These are phyloP conservation scores for Dendrolimus punctatus DNA, from an alignment of 1,140 invertebrate genomes.

Conservation along the genomic window DNA sequence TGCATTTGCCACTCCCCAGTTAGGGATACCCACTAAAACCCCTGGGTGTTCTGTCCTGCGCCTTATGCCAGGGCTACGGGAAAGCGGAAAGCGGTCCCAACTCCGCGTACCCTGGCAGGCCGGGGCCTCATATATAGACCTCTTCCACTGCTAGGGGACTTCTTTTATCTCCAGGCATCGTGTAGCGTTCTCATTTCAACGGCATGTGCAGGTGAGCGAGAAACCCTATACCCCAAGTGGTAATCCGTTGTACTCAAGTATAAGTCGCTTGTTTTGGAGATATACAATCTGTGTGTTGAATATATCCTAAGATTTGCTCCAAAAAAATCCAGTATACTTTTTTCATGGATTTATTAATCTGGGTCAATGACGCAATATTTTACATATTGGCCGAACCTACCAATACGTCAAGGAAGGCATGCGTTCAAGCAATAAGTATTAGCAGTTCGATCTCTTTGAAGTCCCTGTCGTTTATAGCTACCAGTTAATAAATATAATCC, in stretches of 20 bases:
- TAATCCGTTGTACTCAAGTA: no score
- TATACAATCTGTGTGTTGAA: neutral
- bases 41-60: no score
- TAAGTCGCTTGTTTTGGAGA: no score
- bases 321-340: neutral
- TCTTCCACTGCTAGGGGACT: no score
- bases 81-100: neutral
- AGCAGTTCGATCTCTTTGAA: constrained; percentile 66
- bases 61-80: neutral
- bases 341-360: neutral
- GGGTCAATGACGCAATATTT: neutral
- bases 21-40: no score
- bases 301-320: constrained; percentile 1
- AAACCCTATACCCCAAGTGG: no score
- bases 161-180: no score
- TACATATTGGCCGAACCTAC: neutral
- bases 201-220: no score
- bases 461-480: constrained; percentile 57
- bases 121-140: no score
- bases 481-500: constrained; percentile 67
- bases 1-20: no score
- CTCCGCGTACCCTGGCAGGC: no score
- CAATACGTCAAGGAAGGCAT: constrained; percentile 18
- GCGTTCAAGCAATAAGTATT: constrained; percentile 46
- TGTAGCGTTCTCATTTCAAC: no score